Evolutionary conservation across 2,888 invertebrate species (phyloP), one percentile per base, ranked within the genome.

Genomic region (Coronaproctus castanopsis): DNA sequence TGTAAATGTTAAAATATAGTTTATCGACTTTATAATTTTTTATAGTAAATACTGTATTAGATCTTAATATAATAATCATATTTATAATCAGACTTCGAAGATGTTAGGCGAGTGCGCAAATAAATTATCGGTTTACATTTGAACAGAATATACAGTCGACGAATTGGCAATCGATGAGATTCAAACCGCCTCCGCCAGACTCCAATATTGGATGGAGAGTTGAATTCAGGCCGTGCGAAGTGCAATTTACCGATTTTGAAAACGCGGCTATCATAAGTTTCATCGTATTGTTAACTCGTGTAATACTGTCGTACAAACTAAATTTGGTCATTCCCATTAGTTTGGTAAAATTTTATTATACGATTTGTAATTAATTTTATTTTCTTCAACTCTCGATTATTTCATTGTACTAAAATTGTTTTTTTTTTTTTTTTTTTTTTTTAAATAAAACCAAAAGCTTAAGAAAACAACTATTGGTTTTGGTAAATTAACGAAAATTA

Each of bases 121-220:
- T n/a, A n/a, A n/a, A n/a, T n/a, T n/a, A n/a, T n/a, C n/a, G n/a
- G n/a, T n/a, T n/a, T n/a, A n/a, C n/a, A n/a, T n/a, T n/a, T n/a
- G n/a, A n/a, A n/a, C 71, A 90, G 88, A 97, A 97, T 71, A 93
- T 97, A 66, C 96, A 97, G 71, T 96, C 96, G 1, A 97, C 97
- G 24, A 97, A 97, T 76, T 97, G 97, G 97, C 96, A 97, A 75
- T 93, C 95, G 36, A 93, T 97, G 93, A 79, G 93, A 51, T 98
- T 98, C 75, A 98, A 98, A 75, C 96, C 96, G 24, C 97, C 97
- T 52, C 93, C 95, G 22, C 90, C 93, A 0, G 85, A 92, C 71
- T 90, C 92, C 8, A 78, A 88, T 56, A 98, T 99, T 68, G 98
- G 98, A 49, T 99, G 98, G 98, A 80, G 98, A 65, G 98, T 99